Base-by-base conservation (phyloP, 2,113 vertebrate genomes). In the Ameiurus melas region DNA sequence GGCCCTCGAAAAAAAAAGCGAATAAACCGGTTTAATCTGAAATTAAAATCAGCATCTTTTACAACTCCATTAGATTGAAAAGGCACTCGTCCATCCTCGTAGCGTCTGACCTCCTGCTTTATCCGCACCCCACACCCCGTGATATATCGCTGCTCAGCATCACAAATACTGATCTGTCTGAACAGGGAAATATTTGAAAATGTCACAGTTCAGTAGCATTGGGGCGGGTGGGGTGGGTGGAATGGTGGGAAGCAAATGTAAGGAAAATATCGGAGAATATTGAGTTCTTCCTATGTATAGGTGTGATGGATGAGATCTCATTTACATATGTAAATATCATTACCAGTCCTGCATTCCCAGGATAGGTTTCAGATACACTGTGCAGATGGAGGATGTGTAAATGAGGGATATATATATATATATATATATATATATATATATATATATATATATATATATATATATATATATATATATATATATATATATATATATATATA, bases 31-130 rank as follows among this genome's bases (percentile, higher is more conserved):
- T 55, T 80, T 57, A 62, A 85, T 90, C 80, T 93, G 90, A 94
- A 93, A 94, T 93, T 86, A 91, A 89, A 90, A 85, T 87, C 86
- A 86, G 92, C 88, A 75, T 82, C 66, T 57, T 78, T 85, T 19
- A 70, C 53, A 83, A 27, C 70, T 82, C 57, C n/a, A 57, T 81
- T 78, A 39, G 85, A 53, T 39, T 53, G 64, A 64, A 86, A 89
- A 75, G 86, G 58, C 64, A 90, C 51, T 70, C 4, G 5, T 85
- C 60, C 47, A 62, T 57, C 66, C 53, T 60, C 1, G 47, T 10
- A 17, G 55, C 36, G 57, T 81, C 62, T 60, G 70, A 47, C 39
- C 85, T 53, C 20, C 71, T 83, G 17, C 36, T 25, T 88, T 85
- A 30, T n/a, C 60, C 51, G 58, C 68, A 86, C 5, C 43, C 27